These are phyloP conservation scores for Saguinus oedipus DNA, from an alignment of 2,797 vertebrate genomes.

Conservation along the genomic window DNA sequence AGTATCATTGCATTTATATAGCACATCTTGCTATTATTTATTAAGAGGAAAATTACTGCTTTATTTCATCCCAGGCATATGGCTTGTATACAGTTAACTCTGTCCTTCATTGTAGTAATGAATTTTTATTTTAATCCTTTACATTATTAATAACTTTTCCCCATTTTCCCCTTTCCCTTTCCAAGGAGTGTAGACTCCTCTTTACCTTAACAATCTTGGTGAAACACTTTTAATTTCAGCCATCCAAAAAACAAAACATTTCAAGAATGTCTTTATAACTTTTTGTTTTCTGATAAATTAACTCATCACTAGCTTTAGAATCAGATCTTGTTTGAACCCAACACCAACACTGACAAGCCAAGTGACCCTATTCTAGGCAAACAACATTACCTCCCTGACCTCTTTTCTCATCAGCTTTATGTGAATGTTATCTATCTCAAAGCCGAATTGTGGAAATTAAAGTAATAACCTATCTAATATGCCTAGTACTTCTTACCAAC, in stretches of 20 bases:
- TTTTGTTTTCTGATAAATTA: slow-evolving; percentile 18
- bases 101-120: background rate
- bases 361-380: background rate
- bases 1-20: background rate
- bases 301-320: background rate
- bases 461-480: background rate
- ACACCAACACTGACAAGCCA: background rate
- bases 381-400: background rate
- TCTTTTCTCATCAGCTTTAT: background rate
- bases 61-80: background rate
- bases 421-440: background rate
- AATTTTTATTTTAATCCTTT: background rate
- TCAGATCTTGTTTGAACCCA: background rate
- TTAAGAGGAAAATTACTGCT: background rate
- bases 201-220: background rate
- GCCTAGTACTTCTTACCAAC: background rate
- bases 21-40: background rate
- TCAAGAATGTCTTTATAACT: slow-evolving; percentile 12
- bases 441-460: background rate
- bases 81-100: background rate
- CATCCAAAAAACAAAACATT: background rate
- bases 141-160: background rate
- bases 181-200: background rate
- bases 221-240: background rate
- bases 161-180: background rate